phyloP scores from a whole-genome alignment of 2,113 vertebrate species.

The Cepphus grylle region DNA sequence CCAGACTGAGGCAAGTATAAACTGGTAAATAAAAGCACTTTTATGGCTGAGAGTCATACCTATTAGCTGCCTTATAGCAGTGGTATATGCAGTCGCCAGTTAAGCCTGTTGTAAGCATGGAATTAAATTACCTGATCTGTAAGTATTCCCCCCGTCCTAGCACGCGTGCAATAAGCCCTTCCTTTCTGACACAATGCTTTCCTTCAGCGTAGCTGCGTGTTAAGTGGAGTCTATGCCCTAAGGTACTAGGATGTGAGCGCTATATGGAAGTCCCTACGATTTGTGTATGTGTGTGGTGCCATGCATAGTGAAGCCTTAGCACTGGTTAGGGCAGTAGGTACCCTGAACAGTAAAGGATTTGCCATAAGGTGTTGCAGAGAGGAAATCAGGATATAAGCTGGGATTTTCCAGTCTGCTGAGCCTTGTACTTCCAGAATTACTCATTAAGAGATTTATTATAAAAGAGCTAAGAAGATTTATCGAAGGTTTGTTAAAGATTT shows the following conservation, averaged over 20 bases:
- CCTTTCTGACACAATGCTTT: neutral
- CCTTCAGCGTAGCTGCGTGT: neutral
- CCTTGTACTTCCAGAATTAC: neutral
- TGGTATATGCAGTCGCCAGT: neutral
- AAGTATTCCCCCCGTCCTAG: neutral
- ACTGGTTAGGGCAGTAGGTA: neutral
- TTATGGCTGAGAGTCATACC: neutral
- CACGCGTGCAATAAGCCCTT: neutral
- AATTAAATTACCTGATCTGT: neutral
- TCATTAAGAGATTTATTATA: neutral
- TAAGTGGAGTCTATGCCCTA: neutral
- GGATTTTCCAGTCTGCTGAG: slow-evolving; percentile 33
- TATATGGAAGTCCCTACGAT: neutral
- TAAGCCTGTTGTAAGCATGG: neutral
- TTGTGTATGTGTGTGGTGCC: neutral
- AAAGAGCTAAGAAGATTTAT: neutral
- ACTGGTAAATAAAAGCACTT: neutral
- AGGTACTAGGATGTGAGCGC: neutral
- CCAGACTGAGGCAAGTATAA: neutral
- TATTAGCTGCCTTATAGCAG: neutral
- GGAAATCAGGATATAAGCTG: neutral
- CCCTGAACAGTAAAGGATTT: neutral
- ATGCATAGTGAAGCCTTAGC: neutral
- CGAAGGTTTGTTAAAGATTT: neutral
- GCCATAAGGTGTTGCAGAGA: neutral